Evolutionary conservation across 2,888 invertebrate genomes (phyloP).

Genomic region (Cabera pusaria): DNA sequence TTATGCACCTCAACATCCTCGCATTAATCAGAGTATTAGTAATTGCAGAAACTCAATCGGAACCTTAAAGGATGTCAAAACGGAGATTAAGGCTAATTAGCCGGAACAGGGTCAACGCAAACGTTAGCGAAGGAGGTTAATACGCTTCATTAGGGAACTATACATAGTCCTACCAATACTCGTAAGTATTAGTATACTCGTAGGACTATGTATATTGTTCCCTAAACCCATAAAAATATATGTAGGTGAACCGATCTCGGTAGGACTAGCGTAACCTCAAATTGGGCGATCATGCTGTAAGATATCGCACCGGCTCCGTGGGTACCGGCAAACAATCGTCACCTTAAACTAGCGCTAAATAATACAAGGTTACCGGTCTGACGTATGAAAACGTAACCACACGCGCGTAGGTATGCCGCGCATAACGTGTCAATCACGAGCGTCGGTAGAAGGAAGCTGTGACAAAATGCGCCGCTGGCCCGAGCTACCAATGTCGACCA

Average conservation of each 20-base stretch:
- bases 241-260: too few relatives aligned
- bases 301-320: constrained; percentile 10
- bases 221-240: too few relatives aligned
- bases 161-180: constrained; percentile 18
- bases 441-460: constrained; percentile 55
- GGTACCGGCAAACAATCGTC: constrained; percentile 35
- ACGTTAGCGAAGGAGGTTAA: constrained; percentile 42
- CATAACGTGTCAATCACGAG: constrained; percentile 48
- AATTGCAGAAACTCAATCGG: constrained; percentile 17
- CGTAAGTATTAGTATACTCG: too few relatives aligned
- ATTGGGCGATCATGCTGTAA: constrained; percentile 21
- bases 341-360: constrained; percentile 39
- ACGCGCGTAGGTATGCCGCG: constrained; percentile 38
- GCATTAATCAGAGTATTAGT: constrained; percentile 8
- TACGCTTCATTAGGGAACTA: constrained; percentile 36
- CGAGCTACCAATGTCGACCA: constrained; percentile 58
- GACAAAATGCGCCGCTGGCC: constrained; percentile 39
- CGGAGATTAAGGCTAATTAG: constrained; percentile 37
- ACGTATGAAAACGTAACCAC: constrained; percentile 40
- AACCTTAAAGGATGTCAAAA: constrained; percentile 19
- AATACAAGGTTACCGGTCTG: constrained; percentile 35
- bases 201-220: too few relatives aligned
- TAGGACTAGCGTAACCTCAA: constrained; percentile 12
- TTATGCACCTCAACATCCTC: constrained; percentile 1
- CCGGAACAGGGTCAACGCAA: constrained; percentile 34